Base-by-base conservation (phyloP, 2,888 invertebrate species). In the Frankliniella fusca region DNA sequence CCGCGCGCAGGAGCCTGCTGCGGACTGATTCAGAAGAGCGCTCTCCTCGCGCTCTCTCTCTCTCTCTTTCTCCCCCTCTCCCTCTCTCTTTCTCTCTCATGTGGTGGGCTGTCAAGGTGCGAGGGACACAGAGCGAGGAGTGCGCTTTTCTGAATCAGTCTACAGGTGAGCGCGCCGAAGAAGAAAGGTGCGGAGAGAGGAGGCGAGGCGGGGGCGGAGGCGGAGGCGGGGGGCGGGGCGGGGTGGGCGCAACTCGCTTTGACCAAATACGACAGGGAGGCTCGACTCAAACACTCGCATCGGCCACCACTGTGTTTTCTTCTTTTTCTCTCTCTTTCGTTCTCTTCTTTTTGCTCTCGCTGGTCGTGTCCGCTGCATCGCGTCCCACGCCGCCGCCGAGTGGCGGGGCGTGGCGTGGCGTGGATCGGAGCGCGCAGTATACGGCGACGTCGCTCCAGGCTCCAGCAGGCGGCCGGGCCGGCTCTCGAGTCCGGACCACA, bases 281-380 rank as follows among this genome's bases (percentile, higher is more conserved):
- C 65, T 65, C 65, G 20, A 65, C 65, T 65, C 65, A 65, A 65
- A 65, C 65, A 65, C 65, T 65, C 65, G 65, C 65, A 65, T 65
- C 65, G n/a, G 65, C 65, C 65, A n/a, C 65, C 65, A 65, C 3
- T 9, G 9, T n/a, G 9, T 65, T 65, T 65, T 9, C 9, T n/a
- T 65, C 18, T 18, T 65, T n/a, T 18, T n/a, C 8, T n/a, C 38
- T 54, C 54, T 54, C 54, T 54, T 18, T 54, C 54, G 12, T 18
- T 54, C 54, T 54, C 54, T 54, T 9, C 18, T 18, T 54, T 18
- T 54, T 18, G 12, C 54, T 54, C 54, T 54, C 54, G 12, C 54
- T 38, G 38, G 38, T 5, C 38, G 38, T 38, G 38, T 38, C 38
- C 65, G n/a, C n/a, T n/a, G 65, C 65, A 65, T 65, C 65, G 20